phyloP scores from a whole-genome alignment of 1,140 invertebrate species.

The Drosophila kurseongensis region DNA sequence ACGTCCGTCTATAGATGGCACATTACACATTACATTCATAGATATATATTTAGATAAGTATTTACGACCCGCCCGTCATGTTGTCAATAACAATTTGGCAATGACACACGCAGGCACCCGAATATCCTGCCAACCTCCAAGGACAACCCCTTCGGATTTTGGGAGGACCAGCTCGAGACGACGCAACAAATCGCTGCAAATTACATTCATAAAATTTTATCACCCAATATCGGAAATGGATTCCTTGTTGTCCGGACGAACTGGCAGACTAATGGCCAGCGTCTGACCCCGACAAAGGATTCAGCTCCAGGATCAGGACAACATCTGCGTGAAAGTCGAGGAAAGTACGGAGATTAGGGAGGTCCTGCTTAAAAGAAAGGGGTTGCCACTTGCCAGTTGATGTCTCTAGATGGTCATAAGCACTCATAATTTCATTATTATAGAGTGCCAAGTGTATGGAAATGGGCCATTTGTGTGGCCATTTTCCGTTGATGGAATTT shows the following conservation, averaged over 20 bases:
- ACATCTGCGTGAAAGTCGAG: conserved; percentile 58
- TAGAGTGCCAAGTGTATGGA: conserved; percentile 75
- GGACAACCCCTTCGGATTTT: conserved; percentile 50
- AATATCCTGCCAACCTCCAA: conserved; percentile 3
- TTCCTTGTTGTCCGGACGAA: conserved; percentile 61
- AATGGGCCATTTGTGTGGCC: conserved; percentile 73
- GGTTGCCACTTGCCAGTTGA: conserved; percentile 29
- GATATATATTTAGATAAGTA: conserved; percentile 71
- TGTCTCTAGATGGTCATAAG: conserved; percentile 61
- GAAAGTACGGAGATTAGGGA: conserved; percentile 27
- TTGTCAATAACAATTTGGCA: conserved; percentile 79
- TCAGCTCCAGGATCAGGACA: conserved; percentile 29
- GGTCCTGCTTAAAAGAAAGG: conserved; percentile 30
- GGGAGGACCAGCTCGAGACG: conserved; percentile 26
- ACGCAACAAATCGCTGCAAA: conserved; percentile 82
- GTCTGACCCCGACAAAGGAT: conserved; percentile 70
- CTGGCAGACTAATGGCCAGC: conserved; percentile 72
- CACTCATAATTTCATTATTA: conserved; percentile 81
- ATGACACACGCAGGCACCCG: conserved; percentile 46
- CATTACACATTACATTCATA: conserved; percentile 47
- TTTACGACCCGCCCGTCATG: conserved; percentile 73
- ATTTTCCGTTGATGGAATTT: conserved; percentile 48
- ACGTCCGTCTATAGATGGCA: conserved; percentile 40
- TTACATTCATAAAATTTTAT: conserved; percentile 84
- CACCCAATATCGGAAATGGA: conserved; percentile 83